Evolutionary conservation across 2,888 invertebrate species (phyloP).

Genomic region (Bruchidius siliquastri): DNA sequence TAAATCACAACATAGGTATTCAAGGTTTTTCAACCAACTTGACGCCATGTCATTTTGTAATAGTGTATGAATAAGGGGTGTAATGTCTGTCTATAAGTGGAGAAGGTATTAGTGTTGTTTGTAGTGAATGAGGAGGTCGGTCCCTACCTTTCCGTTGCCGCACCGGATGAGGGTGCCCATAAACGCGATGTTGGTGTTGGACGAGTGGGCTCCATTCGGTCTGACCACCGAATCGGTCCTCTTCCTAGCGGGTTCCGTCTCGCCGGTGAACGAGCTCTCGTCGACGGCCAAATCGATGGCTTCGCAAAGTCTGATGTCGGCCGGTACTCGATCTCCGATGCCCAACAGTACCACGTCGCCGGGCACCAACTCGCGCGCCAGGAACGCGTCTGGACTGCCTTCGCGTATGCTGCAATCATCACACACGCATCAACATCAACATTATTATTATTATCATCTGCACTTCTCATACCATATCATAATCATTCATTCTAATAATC

Average conservation of each 20-base stretch:
- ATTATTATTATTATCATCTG: too few relatives aligned
- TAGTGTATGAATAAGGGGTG: too few relatives aligned
- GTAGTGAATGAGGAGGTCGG: too few relatives aligned
- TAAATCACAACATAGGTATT: too few relatives aligned
- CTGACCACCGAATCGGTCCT: slow-evolving; percentile 57
- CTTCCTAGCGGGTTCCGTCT: slow-evolving; percentile 89
- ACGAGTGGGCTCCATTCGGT: slow-evolving; percentile 57
- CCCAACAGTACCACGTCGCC: slow-evolving; percentile 91
- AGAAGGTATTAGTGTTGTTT: too few relatives aligned
- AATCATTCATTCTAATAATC: too few relatives aligned
- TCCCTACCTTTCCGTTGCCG: slow-evolving; percentile 86
- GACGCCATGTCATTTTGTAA: too few relatives aligned
- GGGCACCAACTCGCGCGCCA: slow-evolving; percentile 93
- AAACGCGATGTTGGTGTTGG: slow-evolving; percentile 86
- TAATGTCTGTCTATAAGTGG: too few relatives aligned
- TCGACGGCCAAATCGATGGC: slow-evolving; percentile 90
- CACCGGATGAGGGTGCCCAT: slow-evolving; percentile 97
- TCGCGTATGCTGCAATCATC: slow-evolving; percentile 67
- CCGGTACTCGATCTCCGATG: slow-evolving; percentile 95
- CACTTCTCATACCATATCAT: too few relatives aligned
- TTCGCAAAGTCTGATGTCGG: slow-evolving; percentile 92
- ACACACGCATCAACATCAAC: too few relatives aligned
- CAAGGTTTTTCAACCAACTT: too few relatives aligned
- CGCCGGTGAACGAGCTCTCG: slow-evolving; percentile 98
- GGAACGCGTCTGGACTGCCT: slow-evolving; percentile 80